Conservation (phyloP, 2,113 vertebrate species). For the Myiozetetes cayanensis region DNA sequence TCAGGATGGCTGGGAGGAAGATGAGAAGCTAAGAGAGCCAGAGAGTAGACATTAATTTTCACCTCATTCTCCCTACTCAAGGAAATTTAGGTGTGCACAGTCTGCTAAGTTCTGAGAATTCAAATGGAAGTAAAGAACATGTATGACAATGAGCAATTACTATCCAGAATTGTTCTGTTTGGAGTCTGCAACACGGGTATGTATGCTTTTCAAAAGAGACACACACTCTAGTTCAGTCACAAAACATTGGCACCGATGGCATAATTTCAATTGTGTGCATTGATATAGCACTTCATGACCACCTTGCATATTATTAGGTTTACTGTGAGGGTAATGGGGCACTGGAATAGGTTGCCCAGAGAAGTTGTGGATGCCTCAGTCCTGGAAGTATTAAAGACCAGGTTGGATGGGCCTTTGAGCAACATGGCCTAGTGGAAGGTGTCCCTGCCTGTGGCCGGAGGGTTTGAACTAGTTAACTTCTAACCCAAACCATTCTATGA, state of each 20-base stretch:
- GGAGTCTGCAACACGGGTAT: not conserved
- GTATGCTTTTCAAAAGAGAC: not conserved
- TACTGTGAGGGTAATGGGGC: not conserved
- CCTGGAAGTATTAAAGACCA: not conserved
- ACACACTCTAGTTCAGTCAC: not conserved
- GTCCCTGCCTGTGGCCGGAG: not conserved
- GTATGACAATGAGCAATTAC: not conserved
- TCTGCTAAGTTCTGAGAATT: not conserved
- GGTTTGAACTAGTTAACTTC: not conserved
- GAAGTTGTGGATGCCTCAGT: not conserved
- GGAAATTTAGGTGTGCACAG: not conserved
- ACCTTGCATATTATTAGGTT: not conserved
- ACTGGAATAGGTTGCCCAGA: not conserved
- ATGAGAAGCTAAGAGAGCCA: not conserved
- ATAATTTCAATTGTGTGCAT: not conserved
- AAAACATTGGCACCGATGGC: not conserved
- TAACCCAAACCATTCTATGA: not conserved
- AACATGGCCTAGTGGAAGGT: not conserved
- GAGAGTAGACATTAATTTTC: not conserved
- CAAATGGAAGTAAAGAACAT: not conserved
- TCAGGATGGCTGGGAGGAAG: fast-evolving
- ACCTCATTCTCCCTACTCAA: not conserved
- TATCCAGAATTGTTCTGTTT: not conserved
- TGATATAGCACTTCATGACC: not conserved
- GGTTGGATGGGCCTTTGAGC: not conserved